Conservation (phyloP, 1,140 invertebrate species). For the Oryctes rhinoceros region DNA sequence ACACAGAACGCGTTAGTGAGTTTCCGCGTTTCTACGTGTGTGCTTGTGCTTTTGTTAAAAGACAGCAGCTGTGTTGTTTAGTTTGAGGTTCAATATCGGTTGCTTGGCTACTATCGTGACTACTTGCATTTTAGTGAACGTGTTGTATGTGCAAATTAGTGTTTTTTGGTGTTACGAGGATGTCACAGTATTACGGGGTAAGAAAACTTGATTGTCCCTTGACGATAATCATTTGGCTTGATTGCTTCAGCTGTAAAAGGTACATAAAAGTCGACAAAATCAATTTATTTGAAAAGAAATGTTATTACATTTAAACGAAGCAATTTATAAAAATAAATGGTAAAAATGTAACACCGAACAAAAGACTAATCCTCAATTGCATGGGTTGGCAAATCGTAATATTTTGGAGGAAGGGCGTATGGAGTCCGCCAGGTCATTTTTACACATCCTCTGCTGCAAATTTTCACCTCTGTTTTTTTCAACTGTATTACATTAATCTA, state of each 20-base stretch:
- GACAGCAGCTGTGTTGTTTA: constrained; percentile 7
- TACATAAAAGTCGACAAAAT: too few relatives aligned
- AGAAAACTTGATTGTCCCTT: neutral
- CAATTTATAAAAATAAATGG: too few relatives aligned
- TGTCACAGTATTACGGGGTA: constrained; percentile 14
- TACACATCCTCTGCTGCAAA: too few relatives aligned
- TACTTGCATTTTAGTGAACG: neutral
- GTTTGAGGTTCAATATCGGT: neutral
- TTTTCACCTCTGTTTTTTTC: too few relatives aligned
- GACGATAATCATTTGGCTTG: neutral
- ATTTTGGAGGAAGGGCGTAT: too few relatives aligned
- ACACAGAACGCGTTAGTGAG: neutral
- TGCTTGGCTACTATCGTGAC: neutral
- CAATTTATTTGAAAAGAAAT: too few relatives aligned
- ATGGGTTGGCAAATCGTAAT: too few relatives aligned
- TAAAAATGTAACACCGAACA: too few relatives aligned
- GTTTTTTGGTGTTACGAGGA: neutral
- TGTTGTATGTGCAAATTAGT: neutral
- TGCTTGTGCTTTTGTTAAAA: constrained; percentile 2
- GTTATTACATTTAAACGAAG: too few relatives aligned
- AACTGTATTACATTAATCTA: too few relatives aligned
- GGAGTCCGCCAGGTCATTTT: too few relatives aligned
- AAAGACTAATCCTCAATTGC: too few relatives aligned
- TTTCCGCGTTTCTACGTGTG: constrained; percentile 1
- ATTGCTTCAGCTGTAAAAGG: neutral